Evolutionary conservation across 1,140 invertebrate genomes (phyloP).

Genomic region (Drosophila kanapiae): DNA sequence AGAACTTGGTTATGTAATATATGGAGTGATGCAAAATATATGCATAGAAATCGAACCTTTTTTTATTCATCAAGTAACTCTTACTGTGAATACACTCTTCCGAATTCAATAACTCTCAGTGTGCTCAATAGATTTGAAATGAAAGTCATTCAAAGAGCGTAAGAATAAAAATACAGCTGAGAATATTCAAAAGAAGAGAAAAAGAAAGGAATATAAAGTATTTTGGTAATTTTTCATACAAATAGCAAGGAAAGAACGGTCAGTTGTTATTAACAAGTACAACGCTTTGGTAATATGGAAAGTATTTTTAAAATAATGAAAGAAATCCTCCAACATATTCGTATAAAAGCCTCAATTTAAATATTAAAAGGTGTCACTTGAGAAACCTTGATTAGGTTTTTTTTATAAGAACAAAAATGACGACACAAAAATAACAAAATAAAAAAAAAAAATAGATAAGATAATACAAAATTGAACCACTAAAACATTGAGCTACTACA

Average conservation of each 20-base stretch:
- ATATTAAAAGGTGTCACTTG: not conserved
- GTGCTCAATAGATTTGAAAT: too few species aligned
- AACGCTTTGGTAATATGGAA: not conserved
- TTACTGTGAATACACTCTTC: too few species aligned
- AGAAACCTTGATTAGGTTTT: not conserved
- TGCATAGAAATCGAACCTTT: too few species aligned
- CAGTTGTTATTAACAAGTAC: not conserved
- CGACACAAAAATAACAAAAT: conserved; percentile 3
- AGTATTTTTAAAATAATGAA: not conserved
- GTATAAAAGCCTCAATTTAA: not conserved
- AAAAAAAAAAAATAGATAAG: not conserved
- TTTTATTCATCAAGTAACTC: too few species aligned
- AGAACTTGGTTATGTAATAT: too few species aligned
- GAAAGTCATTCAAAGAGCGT: too few species aligned
- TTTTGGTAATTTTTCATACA: too few species aligned
- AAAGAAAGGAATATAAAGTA: too few species aligned
- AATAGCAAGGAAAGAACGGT: accelerated
- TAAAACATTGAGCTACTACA: conserved; percentile 21
- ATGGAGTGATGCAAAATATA: too few species aligned
- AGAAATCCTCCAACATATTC: not conserved
- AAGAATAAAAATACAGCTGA: too few species aligned
- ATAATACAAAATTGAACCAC: conserved; percentile 7
- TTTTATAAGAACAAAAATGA: not conserved
- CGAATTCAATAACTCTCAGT: too few species aligned
- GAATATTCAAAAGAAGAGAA: too few species aligned